phyloP scores from a whole-genome alignment of 1,140 invertebrate genomes.

The Drosophila paulistorum region DNA sequence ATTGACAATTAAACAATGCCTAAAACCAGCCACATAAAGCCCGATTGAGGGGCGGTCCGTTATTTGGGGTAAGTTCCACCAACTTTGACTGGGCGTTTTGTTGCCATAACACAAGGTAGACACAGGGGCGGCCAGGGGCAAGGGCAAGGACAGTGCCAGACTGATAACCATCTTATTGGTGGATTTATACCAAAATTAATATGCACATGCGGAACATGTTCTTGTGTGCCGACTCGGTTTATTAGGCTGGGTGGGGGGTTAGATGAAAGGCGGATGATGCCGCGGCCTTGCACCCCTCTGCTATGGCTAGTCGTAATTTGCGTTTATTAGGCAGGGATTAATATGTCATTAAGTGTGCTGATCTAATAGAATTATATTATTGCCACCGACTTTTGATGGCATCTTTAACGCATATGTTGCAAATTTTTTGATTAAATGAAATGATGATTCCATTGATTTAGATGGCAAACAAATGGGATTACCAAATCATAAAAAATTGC shows the following conservation, averaged over 20 bases:
- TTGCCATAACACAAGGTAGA: constrained; percentile 42
- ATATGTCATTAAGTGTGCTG: constrained; percentile 49
- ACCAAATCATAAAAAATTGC: neutral
- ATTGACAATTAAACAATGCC: constrained; percentile 83
- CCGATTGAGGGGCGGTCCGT: constrained; percentile 29
- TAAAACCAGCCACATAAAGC: constrained; percentile 16
- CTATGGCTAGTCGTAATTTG: constrained; percentile 50
- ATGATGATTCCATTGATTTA: constrained; percentile 5
- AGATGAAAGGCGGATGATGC: neutral
- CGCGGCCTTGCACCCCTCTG: constrained; percentile 3
- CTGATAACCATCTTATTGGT: constrained; percentile 54
- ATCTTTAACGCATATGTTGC: constrained; percentile 59
- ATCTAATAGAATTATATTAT: constrained; percentile 58
- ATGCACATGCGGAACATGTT: constrained; percentile 39
- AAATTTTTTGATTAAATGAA: constrained; percentile 47
- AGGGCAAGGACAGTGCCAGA: constrained; percentile 21
- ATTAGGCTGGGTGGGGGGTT: neutral
- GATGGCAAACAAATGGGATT: neutral
- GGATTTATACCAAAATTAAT: constrained; percentile 52
- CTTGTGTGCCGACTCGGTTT: neutral
- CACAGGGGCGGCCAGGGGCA: neutral
- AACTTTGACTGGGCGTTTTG: constrained; percentile 54
- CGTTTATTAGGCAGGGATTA: constrained; percentile 74
- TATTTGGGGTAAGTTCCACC: constrained; percentile 51
- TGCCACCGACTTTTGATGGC: constrained; percentile 24